Percentiles rank a stretch among this genome's conserved stretches.
Evolutionary conservation across 2,113 vertebrate species (phyloP).

Genomic region (Dipodomys stephensi): DNA sequence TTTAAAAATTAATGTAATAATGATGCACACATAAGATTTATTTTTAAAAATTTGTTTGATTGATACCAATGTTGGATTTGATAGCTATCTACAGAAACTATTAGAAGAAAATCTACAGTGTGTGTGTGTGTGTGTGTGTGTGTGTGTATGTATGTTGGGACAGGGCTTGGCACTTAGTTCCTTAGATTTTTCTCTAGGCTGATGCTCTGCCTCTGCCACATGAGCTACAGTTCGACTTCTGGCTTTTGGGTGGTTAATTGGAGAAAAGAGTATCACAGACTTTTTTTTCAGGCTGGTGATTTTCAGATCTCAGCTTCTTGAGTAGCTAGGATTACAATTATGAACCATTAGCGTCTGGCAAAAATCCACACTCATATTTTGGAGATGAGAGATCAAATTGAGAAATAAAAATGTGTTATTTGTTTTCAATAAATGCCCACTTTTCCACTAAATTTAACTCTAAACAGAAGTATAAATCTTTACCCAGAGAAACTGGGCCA

Average conservation of each 20-base stretch:
- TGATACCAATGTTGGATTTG: not conserved
- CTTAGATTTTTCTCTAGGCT: too few species aligned
- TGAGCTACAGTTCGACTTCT: too few species aligned
- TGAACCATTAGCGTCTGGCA: too few species aligned
- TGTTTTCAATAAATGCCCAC: not conserved
- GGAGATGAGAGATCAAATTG: not conserved
- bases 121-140: too few species aligned
- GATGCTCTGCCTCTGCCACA: too few species aligned
- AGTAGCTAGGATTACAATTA: too few species aligned
- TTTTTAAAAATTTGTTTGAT: not conserved
- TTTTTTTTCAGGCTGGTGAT: too few species aligned
- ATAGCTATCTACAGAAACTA: not conserved
- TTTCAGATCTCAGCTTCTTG: too few species aligned
- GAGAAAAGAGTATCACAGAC: too few species aligned
- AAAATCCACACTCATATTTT: not conserved
- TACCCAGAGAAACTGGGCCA: conserved; percentile 2
- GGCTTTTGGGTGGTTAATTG: too few species aligned
- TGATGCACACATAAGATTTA: not conserved
- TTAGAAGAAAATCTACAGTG: not conserved
- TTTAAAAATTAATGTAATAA: not conserved
- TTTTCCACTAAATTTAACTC: conserved; percentile 44
- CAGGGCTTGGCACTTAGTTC: too few species aligned
- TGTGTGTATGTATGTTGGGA: too few species aligned
- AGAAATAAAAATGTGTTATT: conserved; percentile 28
- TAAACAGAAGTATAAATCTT: not conserved